Percentiles rank a stretch among this genome's conserved stretches.
Conservation (phyloP, 2,797 vertebrate species). For the Octomys mimax region DNA sequence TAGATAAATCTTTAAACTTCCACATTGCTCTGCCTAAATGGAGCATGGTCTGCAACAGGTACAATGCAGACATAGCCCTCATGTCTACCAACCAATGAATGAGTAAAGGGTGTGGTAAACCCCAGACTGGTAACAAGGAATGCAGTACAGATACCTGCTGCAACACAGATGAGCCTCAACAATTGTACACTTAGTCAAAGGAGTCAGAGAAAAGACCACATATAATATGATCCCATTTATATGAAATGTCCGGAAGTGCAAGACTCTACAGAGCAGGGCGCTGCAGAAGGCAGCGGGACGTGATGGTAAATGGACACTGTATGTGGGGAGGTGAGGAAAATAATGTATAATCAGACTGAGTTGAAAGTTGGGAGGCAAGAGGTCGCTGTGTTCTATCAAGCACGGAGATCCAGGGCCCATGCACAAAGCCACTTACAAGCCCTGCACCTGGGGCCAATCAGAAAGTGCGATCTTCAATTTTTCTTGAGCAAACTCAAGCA, state of each 20-base stretch:
- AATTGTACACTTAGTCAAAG: background rate
- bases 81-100: background rate
- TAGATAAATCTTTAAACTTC: slow-evolving; percentile 21
- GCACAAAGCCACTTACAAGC: background rate
- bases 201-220: background rate
- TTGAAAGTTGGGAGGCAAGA: background rate
- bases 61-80: background rate
- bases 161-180: background rate
- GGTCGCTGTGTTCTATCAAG: background rate
- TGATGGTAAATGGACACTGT: background rate
- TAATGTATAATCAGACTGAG: background rate
- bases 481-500: background rate
- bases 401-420: background rate
- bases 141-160: background rate
- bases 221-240: background rate
- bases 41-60: background rate
- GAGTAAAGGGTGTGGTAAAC: background rate
- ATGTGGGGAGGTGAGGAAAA: background rate
- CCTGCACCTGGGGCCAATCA: background rate
- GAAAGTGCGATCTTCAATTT: background rate
- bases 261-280: background rate
- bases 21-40: background rate
- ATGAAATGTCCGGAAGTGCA: background rate
- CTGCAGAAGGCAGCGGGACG: background rate
- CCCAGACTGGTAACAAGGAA: background rate